Evolutionary conservation across 2,113 vertebrate genomes (phyloP), one percentile per base, ranked within the genome.

Genomic region (Pterocles orientalis): DNA sequence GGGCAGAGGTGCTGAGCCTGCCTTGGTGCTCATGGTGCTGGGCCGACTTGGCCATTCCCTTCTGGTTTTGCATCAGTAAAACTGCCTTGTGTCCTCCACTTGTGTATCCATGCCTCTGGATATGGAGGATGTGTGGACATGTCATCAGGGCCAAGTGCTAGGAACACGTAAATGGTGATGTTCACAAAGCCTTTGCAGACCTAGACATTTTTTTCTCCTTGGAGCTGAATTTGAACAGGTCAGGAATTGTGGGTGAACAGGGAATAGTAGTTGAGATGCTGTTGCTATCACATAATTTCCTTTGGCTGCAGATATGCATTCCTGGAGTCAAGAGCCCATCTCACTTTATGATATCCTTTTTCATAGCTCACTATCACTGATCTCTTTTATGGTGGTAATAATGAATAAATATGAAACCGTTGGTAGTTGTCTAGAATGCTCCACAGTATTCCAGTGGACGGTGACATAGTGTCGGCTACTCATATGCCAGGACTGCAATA

Each of bases 91-190:
- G 0, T 21, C 5, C 51, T 43, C 17, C 8, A 0, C 34, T 29
- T 79, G 31, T 2, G 1, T 26, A 15, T 43, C n/a, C 11, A 0
- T 1, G 1, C 5, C 66, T 60, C 14, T 69, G 24, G 24, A 34
- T 60, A 12, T 69, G 24, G 24, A 34, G 54, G 16, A 24, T 25
- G 18, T 13, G 6, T 4, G 41, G 45, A 20, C 3, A 2, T 56
- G 62, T 39, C 13, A 3, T 60, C 20, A 20, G 21, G 36, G 33
- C 12, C 12, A 56, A 45, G 26, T 15, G 29, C 26, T 26, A 25
- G 39, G 57, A 51, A 26, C 18, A 6, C 9, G 4, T 2, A 47
- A 43, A 16, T 48, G 34, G 5, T 1, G 14, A 0, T 57, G 14
- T 21, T 58, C 18, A 18, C 21, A 23, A 34, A 60, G 39, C 58